Evolutionary conservation across 2,113 vertebrate genomes (phyloP).

Genomic region (Polyodon spathula): DNA sequence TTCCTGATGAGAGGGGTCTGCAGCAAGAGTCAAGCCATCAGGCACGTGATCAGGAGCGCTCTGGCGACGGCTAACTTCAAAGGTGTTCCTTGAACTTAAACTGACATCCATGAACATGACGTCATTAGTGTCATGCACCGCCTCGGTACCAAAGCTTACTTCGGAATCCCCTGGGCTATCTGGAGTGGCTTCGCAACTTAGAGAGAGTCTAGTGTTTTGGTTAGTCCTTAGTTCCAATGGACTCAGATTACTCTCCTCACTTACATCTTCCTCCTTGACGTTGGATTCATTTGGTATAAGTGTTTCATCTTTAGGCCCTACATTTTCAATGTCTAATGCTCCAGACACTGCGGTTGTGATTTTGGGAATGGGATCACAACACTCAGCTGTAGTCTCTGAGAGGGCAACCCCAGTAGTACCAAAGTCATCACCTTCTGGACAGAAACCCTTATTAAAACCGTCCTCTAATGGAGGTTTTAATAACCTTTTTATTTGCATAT

Average conservation of each 20-base stretch:
- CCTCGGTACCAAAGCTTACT: conserved; percentile 32
- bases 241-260: conserved; percentile 23
- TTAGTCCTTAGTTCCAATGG: conserved; percentile 51
- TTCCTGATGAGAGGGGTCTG: conserved; percentile 35
- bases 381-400: too few species aligned
- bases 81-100: conserved; percentile 50
- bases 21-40: conserved; percentile 26
- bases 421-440: too few species aligned
- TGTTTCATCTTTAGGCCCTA: too few species aligned
- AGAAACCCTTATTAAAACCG: too few species aligned
- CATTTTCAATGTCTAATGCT: too few species aligned
- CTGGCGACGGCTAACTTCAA: conserved; percentile 66
- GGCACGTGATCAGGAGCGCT: conserved; percentile 67
- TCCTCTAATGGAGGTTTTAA: too few species aligned
- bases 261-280: conserved; percentile 9
- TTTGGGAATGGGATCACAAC: too few species aligned
- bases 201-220: conserved; percentile 36
- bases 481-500: not conserved
- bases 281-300: not conserved
- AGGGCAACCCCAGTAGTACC: too few species aligned
- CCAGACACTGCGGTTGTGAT: too few species aligned
- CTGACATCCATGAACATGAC: conserved; percentile 43
- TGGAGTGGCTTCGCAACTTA: conserved; percentile 61
- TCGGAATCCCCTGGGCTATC: conserved; percentile 37
- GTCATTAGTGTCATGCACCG: conserved; percentile 2